Evolutionary conservation across 64 coral and sea anemone species (phyloP).

Genomic region (Stichodactyla helianthus): DNA sequence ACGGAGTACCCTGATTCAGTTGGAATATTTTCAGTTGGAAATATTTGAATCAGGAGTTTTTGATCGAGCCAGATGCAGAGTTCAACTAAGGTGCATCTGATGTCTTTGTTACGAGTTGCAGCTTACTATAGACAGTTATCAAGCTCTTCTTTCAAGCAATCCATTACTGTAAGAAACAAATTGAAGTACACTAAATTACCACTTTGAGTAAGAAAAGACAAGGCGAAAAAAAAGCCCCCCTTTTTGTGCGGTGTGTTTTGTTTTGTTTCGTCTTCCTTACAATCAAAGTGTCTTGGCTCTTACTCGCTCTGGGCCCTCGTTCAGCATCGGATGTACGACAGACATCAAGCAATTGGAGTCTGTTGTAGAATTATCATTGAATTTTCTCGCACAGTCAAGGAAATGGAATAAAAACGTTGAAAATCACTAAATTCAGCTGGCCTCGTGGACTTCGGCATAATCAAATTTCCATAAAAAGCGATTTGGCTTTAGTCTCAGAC

Average conservation of each 20-base stretch:
- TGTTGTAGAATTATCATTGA: background rate
- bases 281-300: constrained; percentile 1
- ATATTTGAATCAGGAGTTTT: background rate
- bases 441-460: constrained; percentile 5
- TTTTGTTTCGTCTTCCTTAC: background rate
- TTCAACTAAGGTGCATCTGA: background rate
- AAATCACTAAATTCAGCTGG: background rate
- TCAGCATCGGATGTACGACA: background rate
- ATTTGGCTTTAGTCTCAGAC: background rate
- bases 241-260: background rate
- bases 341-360: constrained; percentile 5
- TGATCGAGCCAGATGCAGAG: background rate
- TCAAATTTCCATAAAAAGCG: background rate
- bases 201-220: background rate
- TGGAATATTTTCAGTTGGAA: too few species aligned
- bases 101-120: background rate
- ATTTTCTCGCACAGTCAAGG: background rate
- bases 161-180: constrained; percentile 1
- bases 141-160: background rate
- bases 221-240: background rate
- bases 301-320: background rate
- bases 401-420: background rate
- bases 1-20: too few species aligned
- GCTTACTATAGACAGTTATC: background rate
- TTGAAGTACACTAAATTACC: background rate